Base-by-base conservation (phyloP, 1,140 invertebrate species). In the Drosophila lini region DNA sequence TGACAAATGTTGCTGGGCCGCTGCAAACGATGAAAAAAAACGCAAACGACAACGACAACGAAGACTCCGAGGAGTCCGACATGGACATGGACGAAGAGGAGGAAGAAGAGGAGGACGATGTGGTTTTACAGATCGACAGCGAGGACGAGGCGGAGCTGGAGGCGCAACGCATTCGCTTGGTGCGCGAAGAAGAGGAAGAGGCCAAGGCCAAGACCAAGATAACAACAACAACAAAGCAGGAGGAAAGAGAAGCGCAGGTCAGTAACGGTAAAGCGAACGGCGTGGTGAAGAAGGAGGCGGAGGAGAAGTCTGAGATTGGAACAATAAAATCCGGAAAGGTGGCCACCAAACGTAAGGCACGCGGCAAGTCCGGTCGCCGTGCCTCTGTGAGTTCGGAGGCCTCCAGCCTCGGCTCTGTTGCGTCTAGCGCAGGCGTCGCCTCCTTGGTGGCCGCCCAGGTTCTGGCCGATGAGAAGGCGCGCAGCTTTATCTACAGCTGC, bases 131-230 rank as follows among this genome's bases (percentile, higher is more conserved):
- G 59, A 91, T 91, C 22, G 91, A 91, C 52, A 91, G 90, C 48
- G 90, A 91, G 56, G 90, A 91, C 42, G 90, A 91, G 78, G 90
- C 90, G 7, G 90, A 91, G 47, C 38, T 91, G 58, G 90, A 91
- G 48, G 86, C 90, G 6, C 90, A 91, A 61, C 86, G 90, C 58
- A 91, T 91, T 59, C 78, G 83, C 13, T 77, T 91, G 55, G 86
- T 65, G 47, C 45, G 48, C 32, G 31, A 79, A 22, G 36, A 77
- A 48, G 80, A 84, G 42, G 81, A 79, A 48, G 83, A 80, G 42
- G 79, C 68, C 42, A 69, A 59, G 47, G 69, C 67, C 52, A 53
- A 56, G 78, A 58, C 47, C 53, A 56, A 50, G 58, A 36, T 15
- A 50, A 9, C 55, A 34, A 32, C 28, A 57, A 50, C 32, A 38